Conservation (phyloP, 2,797 vertebrate species). For the Carapus acus region DNA sequence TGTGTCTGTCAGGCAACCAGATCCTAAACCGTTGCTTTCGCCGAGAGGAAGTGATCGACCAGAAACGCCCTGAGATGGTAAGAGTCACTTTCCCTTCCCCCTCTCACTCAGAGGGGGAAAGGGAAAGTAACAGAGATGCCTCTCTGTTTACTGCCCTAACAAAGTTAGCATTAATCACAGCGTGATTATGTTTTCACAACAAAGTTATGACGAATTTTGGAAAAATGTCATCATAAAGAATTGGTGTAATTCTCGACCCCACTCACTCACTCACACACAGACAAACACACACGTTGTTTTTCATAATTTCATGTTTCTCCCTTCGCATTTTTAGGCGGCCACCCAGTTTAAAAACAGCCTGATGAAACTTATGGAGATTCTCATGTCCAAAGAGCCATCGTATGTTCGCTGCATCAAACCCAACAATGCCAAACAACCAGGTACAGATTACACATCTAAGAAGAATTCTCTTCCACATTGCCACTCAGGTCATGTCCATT, state of each 20-base stretch:
- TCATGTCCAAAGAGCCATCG: slow-evolving; percentile 95
- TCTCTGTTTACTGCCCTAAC: too few species aligned
- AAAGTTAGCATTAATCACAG: too few species aligned
- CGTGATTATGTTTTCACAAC: too few species aligned
- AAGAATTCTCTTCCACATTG: not conserved
- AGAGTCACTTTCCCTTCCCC: slow-evolving; percentile 14
- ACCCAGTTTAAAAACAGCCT: slow-evolving; percentile 96
- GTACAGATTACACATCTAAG: slow-evolving; percentile 56
- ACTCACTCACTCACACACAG: too few species aligned
- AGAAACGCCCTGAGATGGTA: slow-evolving; percentile 93
- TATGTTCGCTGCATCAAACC: slow-evolving; percentile 97
- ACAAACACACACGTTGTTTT: slow-evolving; percentile 6
- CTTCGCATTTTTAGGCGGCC: slow-evolving; percentile 76
- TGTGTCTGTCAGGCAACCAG: slow-evolving; percentile 88
- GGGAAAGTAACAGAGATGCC: too few species aligned
- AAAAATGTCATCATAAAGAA: too few species aligned
- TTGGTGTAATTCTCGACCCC: too few species aligned
- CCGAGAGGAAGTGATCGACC: slow-evolving; percentile 85
- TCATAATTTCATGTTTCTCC: slow-evolving; percentile 4
- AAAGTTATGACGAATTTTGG: too few species aligned
- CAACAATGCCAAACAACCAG: slow-evolving; percentile 91
- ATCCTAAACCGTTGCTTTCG: slow-evolving; percentile 88
- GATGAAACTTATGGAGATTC: slow-evolving; percentile 90
- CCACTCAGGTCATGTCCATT: not conserved
- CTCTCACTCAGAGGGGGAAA: not conserved